Evolutionary conservation across 2,113 vertebrate genomes (phyloP).

Genomic region (Gadus macrocephalus): DNA sequence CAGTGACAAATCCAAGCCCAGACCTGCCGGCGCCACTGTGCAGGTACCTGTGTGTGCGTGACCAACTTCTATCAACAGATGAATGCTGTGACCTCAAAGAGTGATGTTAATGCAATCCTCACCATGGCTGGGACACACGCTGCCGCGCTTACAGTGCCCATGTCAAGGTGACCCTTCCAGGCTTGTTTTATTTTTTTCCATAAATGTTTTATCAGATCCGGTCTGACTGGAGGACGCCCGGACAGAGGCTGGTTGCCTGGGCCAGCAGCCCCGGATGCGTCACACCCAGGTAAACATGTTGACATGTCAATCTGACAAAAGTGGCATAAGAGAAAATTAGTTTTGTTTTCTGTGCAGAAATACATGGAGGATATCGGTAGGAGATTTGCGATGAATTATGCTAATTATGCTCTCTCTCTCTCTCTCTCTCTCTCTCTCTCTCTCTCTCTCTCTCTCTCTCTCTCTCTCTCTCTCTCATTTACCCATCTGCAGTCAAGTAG

Average conservation of each 20-base stretch:
- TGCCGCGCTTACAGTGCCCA: constrained; percentile 17
- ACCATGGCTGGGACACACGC: constrained; percentile 4
- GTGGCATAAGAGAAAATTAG: too few relatives aligned
- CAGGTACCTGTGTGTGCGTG: constrained; percentile 14
- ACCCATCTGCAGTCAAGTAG: too few relatives aligned
- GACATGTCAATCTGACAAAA: constrained; percentile 7
- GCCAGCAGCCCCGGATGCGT: constrained; percentile 9
- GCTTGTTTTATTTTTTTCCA: constrained; percentile 7
- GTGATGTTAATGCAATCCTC: constrained; percentile 47
- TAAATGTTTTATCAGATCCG: constrained; percentile 58
- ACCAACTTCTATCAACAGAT: constrained; percentile 2
- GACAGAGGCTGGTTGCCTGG: constrained; percentile 29
- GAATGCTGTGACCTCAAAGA: constrained; percentile 19
- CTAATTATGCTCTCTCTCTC: too few relatives aligned
- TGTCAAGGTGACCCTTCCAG: constrained; percentile 52
- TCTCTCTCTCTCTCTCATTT: too few relatives aligned
- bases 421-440: too few relatives aligned
- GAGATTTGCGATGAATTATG: too few relatives aligned
- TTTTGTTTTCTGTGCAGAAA: too few relatives aligned
- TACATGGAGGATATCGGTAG: too few relatives aligned
- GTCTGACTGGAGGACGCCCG: constrained; percentile 27
- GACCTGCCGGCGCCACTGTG: constrained; percentile 9
- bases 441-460: too few relatives aligned
- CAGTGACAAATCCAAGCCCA: neutral
- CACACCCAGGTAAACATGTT: constrained; percentile 2